phyloP scores from a whole-genome alignment of 2,888 invertebrate genomes.

The Drosophila yooni region DNA sequence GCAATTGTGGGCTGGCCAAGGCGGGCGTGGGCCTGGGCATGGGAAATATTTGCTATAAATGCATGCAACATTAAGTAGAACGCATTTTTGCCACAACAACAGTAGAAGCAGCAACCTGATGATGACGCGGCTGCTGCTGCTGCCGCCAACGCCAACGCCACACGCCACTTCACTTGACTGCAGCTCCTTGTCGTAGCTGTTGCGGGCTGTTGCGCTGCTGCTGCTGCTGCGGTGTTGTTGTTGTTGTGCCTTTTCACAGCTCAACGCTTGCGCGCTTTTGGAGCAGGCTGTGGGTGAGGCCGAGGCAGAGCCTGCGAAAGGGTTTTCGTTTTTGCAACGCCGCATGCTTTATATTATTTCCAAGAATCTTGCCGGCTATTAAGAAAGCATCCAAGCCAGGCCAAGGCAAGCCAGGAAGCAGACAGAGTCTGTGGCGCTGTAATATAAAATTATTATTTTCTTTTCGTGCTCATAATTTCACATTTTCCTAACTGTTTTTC shows the following conservation, averaged over 20 bases:
- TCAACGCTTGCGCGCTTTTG: conserved; percentile 75
- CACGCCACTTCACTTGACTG: conserved; percentile 77
- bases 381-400: conserved; percentile 61
- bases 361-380: conserved; percentile 77
- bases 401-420: conserved; percentile 22
- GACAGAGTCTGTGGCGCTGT: conserved; percentile 27
- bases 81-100: conserved; percentile 67
- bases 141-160: conserved; percentile 70
- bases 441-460: conserved; percentile 78
- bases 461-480: conserved; percentile 76
- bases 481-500: conserved; percentile 51
- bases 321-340: conserved; percentile 51
- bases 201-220: conserved; percentile 18
- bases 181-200: conserved; percentile 51
- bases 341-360: conserved; percentile 69
- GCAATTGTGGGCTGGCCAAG: conserved; percentile 70
- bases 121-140: conserved; percentile 30
- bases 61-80: conserved; percentile 80
- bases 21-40: conserved; percentile 59
- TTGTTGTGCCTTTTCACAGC: conserved; percentile 68
- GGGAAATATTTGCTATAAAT: conserved; percentile 80
- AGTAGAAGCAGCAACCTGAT: conserved; percentile 40
- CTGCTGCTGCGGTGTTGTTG: conserved; percentile 33
- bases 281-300: conserved; percentile 33
- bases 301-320: conserved; percentile 46